These are phyloP conservation scores for Camponotus fellah DNA, from an alignment of 2,888 invertebrate species.

Conservation along the genomic window DNA sequence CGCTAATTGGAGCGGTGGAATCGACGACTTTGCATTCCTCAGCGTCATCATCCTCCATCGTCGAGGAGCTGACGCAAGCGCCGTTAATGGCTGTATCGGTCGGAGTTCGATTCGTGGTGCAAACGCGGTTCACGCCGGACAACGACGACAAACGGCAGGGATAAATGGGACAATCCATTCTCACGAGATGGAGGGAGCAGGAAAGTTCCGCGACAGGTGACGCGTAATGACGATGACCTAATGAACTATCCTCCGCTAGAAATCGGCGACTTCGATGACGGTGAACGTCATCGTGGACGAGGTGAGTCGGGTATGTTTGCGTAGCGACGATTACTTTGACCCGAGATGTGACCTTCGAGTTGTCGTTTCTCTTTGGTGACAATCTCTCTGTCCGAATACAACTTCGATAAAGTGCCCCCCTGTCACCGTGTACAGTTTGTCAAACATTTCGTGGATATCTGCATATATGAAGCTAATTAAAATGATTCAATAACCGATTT, in stretches of 20 bases:
- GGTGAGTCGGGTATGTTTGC: slow-evolving; percentile 65
- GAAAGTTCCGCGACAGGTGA: slow-evolving; percentile 42
- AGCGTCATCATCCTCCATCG: slow-evolving; percentile 39
- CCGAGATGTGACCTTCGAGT: slow-evolving; percentile 60
- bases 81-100: slow-evolving; percentile 42
- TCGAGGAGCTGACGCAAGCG: slow-evolving; percentile 52
- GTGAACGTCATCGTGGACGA: slow-evolving; percentile 45
- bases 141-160: slow-evolving; percentile 11
- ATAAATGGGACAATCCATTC: slow-evolving; percentile 59
- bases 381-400: slow-evolving; percentile 48
- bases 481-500: background rate
- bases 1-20: slow-evolving; percentile 49
- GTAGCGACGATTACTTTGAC: slow-evolving; percentile 62
- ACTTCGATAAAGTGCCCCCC: slow-evolving; percentile 19
- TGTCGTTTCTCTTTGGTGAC: slow-evolving; percentile 57
- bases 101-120: slow-evolving; percentile 37
- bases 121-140: slow-evolving; percentile 30
- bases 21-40: slow-evolving; percentile 33
- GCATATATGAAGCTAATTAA: slow-evolving; percentile 8
- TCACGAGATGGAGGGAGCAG: slow-evolving; percentile 51
- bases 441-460: background rate
- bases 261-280: slow-evolving; percentile 28
- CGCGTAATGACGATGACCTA: slow-evolving; percentile 68
- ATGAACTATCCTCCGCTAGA: slow-evolving; percentile 66
- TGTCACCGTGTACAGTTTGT: background rate